These are phyloP conservation scores for Noctua fimbriata DNA, from an alignment of 2,888 invertebrate species.

Conservation along the genomic window DNA sequence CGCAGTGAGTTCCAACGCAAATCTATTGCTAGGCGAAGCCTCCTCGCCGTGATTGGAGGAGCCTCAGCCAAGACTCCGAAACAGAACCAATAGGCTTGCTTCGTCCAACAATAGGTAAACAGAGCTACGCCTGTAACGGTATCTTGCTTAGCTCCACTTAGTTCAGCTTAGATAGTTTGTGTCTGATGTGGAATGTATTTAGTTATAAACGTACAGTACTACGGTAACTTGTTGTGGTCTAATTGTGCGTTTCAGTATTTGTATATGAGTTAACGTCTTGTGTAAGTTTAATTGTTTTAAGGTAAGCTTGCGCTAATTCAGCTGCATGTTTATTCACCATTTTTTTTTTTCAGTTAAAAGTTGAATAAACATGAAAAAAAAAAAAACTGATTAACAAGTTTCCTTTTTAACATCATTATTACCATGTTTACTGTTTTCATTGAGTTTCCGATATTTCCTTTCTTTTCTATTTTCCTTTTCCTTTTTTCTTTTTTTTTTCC, in stretches of 20 bases:
- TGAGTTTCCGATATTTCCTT: too few species aligned
- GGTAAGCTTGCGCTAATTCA: not conserved
- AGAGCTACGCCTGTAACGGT: slow-evolving; percentile 79
- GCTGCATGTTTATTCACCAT: too few species aligned
- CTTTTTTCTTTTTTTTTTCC: too few species aligned
- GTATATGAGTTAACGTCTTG: too few species aligned
- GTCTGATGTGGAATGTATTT: not conserved
- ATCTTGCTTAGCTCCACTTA: slow-evolving; percentile 60
- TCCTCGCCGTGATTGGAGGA: slow-evolving; percentile 84
- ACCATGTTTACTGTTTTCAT: too few species aligned
- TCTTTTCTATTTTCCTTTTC: too few species aligned
- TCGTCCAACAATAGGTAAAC: slow-evolving; percentile 81
- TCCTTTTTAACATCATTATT: not conserved
- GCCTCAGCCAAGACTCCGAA: slow-evolving; percentile 64
- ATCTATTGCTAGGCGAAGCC: slow-evolving; percentile 79
- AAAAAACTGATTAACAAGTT: not conserved
- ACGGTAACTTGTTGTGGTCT: not conserved
- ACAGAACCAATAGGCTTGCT: slow-evolving; percentile 75
- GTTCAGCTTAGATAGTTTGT: slow-evolving; percentile 41
- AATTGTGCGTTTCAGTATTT: not conserved
- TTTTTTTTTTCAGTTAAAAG: too few species aligned
- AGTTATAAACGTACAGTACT: slow-evolving; percentile 11
- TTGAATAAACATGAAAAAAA: too few species aligned
- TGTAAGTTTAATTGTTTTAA: not conserved
- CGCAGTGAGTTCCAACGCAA: slow-evolving; percentile 66